Evolutionary conservation across 2,797 vertebrate species (phyloP), one percentile per base, ranked within the genome.

Genomic region (Astyanax mexicanus): DNA sequence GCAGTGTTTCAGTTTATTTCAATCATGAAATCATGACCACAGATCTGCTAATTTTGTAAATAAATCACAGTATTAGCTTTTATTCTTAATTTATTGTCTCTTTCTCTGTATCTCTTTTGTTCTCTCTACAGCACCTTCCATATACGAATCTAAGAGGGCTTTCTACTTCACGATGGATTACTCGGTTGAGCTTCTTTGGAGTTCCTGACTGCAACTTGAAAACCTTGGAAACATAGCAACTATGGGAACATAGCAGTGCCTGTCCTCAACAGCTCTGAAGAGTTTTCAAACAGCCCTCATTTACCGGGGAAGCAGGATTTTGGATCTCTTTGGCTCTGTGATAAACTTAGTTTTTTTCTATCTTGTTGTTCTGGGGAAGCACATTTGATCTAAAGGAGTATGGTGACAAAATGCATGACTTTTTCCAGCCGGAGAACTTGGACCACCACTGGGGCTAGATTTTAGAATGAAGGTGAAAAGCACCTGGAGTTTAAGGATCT

Each of bases 61-160:
- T 58, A 32, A 40, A 2, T 52, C 17, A 12, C 5, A 35, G 32
- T 25, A 17, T 4, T 3, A 27, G 6, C 12, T 29, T 42, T 32
- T 32, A 3, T 25, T 65, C 12, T 42, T 12, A 19, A 74, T 64
- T 4, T 25, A 15, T 27, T 6, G 37, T 27, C 21, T 19, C 3
- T 38, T 51, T 29, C 6, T 11, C 21, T 37, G 13, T n/a, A 37
- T 44, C 11, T 49, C 9, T 45, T 13, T 70, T 78, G 81, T 65
- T 86, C 29, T 82, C 84, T 72, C 73, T 65, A 6, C 84, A 99
- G 98, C 90, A 99, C 97, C 74, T 99, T 99, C 83, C 98, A 99
- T 85, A 96, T 99, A 92, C 93, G 98, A 86, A 98, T 99, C 91
- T 99, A 91, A 99, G 84, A 85, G 68, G 68, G 54, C 80, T 62